phyloP scores from a whole-genome alignment of 2,888 invertebrate genomes.

The Leptodirus hochenwartii region DNA sequence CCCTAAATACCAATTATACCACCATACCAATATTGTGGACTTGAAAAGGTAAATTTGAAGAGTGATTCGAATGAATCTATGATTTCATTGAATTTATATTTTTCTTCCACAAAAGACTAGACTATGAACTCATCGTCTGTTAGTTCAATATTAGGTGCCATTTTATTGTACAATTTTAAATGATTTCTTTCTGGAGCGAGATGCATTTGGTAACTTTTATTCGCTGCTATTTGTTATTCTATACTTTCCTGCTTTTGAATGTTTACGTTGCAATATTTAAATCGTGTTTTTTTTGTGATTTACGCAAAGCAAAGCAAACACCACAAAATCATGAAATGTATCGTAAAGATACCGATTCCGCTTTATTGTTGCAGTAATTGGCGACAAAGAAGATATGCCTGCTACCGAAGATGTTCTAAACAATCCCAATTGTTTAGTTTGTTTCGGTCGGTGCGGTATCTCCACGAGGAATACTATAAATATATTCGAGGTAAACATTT shows the following conservation, averaged over 20 bases:
- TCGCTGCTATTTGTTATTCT: slow-evolving; percentile 2
- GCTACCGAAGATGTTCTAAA: slow-evolving; percentile 11
- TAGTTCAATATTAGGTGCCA: background rate
- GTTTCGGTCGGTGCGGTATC: slow-evolving; percentile 35
- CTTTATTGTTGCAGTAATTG: background rate
- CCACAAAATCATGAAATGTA: slow-evolving; percentile 2
- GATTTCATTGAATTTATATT: too few species aligned
- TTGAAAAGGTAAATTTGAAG: slow-evolving; percentile 22
- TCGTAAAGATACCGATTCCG: background rate
- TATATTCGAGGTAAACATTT: slow-evolving; percentile 29
- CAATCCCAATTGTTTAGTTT: slow-evolving; percentile 37
- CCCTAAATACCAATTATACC: slow-evolving; percentile 25
- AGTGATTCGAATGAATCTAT: too few species aligned
- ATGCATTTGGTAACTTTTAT: slow-evolving; percentile 1
- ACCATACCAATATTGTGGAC: slow-evolving; percentile 15
- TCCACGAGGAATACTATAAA: slow-evolving; percentile 33
- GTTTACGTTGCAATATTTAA: slow-evolving; percentile 14
- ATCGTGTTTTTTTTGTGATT: slow-evolving; percentile 7
- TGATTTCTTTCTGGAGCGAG: too few species aligned
- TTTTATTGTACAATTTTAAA: too few species aligned
- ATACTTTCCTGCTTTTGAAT: too few species aligned
- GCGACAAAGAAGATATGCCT: slow-evolving; percentile 3
- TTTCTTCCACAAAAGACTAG: background rate
- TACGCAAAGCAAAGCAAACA: slow-evolving; percentile 3
- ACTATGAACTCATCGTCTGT: background rate